These are phyloP conservation scores for Dinoponera quadriceps DNA, from an alignment of 1,140 invertebrate genomes.

Conservation along the genomic window DNA sequence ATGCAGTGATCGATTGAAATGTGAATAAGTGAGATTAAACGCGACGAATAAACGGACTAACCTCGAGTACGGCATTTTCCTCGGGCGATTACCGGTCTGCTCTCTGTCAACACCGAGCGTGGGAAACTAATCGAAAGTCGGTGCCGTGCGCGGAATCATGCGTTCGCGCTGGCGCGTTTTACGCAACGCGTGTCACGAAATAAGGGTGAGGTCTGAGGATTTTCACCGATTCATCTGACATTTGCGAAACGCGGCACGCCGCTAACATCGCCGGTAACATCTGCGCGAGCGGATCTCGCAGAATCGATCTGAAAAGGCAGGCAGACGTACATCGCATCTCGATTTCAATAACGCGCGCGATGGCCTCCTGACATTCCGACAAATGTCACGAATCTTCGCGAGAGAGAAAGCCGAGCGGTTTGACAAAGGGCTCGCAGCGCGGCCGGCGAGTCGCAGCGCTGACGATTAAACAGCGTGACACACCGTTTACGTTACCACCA, in stretches of 20 bases:
- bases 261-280: not conserved
- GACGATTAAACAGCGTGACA: not conserved
- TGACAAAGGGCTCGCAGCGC: not conserved
- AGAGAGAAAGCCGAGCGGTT: constrained; percentile 27
- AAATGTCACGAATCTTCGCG: constrained; percentile 64
- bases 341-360: constrained; percentile 6
- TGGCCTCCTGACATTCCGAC: constrained; percentile 60
- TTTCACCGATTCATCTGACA: constrained; percentile 5
- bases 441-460: not conserved
- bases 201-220: not conserved
- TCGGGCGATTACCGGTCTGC: not conserved
- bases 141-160: not conserved
- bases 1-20: no score
- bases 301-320: constrained; percentile 26
- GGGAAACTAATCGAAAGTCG: not conserved
- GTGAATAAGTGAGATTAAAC: no score
- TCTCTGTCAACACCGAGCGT: not conserved
- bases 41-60: no score
- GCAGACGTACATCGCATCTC: not conserved
- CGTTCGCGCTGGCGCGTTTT: not conserved
- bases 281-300: not conserved
- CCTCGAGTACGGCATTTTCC: no score
- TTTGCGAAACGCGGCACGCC: constrained; percentile 5
- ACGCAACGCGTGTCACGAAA: not conserved
- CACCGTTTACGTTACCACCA: no score